Percentiles rank a stretch among this genome's conserved stretches.
phyloP scores from a whole-genome alignment of 2,888 invertebrate genomes.

The Sphaerophoria taeniata region DNA sequence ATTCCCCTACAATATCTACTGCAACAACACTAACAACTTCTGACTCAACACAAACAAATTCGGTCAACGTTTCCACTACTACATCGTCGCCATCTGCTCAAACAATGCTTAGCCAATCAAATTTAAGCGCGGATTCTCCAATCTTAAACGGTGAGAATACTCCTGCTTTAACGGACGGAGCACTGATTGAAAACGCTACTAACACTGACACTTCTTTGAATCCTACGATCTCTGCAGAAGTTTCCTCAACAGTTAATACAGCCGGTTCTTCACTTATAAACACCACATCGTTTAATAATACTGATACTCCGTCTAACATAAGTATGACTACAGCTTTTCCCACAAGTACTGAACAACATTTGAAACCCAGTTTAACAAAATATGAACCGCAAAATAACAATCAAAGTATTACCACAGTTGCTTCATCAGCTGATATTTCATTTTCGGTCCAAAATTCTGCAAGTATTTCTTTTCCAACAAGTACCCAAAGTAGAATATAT shows the following conservation, averaged over 20 bases:
- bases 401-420: slow-evolving; percentile 51
- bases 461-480: slow-evolving; percentile 62
- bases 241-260: slow-evolving; percentile 69
- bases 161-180: slow-evolving; percentile 70
- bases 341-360: slow-evolving; percentile 35
- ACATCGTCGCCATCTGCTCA: slow-evolving; percentile 76
- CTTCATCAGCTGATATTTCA: slow-evolving; percentile 49
- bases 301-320: slow-evolving; percentile 37
- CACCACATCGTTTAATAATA: slow-evolving; percentile 32
- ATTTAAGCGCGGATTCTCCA: slow-evolving; percentile 30
- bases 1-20: slow-evolving; percentile 62
- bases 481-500: slow-evolving; percentile 57
- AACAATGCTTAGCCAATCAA: slow-evolving; percentile 34
- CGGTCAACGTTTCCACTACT: slow-evolving; percentile 37
- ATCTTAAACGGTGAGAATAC: slow-evolving; percentile 34
- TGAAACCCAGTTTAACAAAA: slow-evolving; percentile 53
- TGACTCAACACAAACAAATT: slow-evolving; percentile 28
- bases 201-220: slow-evolving; percentile 74
- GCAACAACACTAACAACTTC: slow-evolving; percentile 63
- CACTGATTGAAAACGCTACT: slow-evolving; percentile 67
- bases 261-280: slow-evolving; percentile 70
- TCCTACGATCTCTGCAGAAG: slow-evolving; percentile 50
- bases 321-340: slow-evolving; percentile 32
- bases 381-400: slow-evolving; percentile 57
- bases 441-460: slow-evolving; percentile 48